Conservation (phyloP, 2,888 invertebrate species). For the Chloroclystis v-ata region DNA sequence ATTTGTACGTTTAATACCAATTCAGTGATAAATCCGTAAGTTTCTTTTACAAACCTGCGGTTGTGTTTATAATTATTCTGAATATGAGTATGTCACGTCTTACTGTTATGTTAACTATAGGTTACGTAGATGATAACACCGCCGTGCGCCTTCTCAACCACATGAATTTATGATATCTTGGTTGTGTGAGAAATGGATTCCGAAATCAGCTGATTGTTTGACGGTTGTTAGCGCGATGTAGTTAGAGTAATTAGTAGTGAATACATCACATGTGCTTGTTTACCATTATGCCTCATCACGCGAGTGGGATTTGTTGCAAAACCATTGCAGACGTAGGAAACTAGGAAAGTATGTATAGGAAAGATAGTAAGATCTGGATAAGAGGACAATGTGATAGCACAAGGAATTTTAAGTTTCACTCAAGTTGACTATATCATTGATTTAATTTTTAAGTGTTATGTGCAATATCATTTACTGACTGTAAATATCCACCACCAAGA, state of each 20-base stretch:
- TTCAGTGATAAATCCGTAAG: too few species aligned
- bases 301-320: constrained; percentile 7
- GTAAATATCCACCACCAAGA: constrained; percentile 55
- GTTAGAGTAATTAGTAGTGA: constrained; percentile 58
- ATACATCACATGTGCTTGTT: constrained; percentile 37
- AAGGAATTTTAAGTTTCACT: constrained; percentile 42
- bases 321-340: constrained; percentile 1
- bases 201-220: neutral
- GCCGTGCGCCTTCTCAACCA: constrained; percentile 43
- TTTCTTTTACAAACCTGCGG: neutral
- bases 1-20: too few species aligned
- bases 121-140: constrained; percentile 40
- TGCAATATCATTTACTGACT: constrained; percentile 64
- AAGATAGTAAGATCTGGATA: constrained; percentile 33
- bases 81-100: neutral
- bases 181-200: constrained; percentile 12
- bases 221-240: constrained; percentile 30
- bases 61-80: neutral
- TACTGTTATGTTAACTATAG: constrained; percentile 41
- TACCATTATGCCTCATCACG: constrained; percentile 5
- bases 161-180: constrained; percentile 28
- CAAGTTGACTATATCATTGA: constrained; percentile 47
- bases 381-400: constrained; percentile 37
- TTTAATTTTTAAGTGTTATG: constrained; percentile 73
- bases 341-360: neutral